phyloP scores from a whole-genome alignment of 2,797 vertebrate genomes.

The Manis javanica region DNA sequence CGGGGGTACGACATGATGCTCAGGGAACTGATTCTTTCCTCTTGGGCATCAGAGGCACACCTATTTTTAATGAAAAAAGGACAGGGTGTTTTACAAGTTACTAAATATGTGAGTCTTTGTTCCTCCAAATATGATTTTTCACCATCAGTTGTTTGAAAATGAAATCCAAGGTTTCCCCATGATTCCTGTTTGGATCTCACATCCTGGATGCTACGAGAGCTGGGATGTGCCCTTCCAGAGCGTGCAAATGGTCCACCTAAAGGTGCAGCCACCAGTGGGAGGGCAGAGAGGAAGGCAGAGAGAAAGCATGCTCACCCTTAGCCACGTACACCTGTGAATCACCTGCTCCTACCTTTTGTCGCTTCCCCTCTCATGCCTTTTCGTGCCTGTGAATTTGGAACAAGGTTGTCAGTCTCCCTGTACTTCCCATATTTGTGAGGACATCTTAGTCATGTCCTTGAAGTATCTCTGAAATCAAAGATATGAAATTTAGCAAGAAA shows the following conservation, averaged over 20 bases:
- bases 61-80: not conserved
- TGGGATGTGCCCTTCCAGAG: too few relatives aligned
- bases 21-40: not conserved
- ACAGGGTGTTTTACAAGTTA: not conserved
- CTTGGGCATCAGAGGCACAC: not conserved
- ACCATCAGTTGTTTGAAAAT: not conserved
- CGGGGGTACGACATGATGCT: not conserved
- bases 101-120: not conserved
- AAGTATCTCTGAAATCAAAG: not conserved
- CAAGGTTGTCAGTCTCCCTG: not conserved
- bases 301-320: accelerated
- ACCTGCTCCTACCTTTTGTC: not conserved
- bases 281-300: accelerated
- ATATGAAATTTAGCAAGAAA: not conserved
- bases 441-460: not conserved
- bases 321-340: not conserved
- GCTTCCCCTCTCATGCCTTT: not conserved
- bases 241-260: not conserved
- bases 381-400: not conserved
- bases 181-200: not conserved
- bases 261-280: not conserved
- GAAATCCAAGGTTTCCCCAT: not conserved
- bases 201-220: not conserved
- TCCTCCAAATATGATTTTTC: not conserved
- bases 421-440: too few relatives aligned